Percentiles rank a stretch among this genome's conserved stretches.
Evolutionary conservation across 2,888 invertebrate genomes (phyloP).

Genomic region (Yponomeuta malinellus): DNA sequence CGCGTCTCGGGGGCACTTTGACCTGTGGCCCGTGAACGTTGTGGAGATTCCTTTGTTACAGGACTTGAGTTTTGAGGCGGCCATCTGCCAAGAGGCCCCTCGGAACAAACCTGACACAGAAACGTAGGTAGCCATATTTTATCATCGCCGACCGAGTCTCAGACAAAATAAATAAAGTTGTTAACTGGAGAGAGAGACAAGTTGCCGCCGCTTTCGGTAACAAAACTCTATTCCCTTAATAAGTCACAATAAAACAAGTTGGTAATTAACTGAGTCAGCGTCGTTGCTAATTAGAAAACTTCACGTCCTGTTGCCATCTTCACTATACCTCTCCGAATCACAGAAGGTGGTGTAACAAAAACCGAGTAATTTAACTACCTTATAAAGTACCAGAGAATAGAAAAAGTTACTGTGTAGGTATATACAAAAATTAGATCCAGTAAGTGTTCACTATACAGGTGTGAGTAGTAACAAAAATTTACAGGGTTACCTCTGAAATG

Average conservation of each 20-base stretch:
- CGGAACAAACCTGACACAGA: too few species aligned
- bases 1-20: conserved; percentile 61
- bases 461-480: too few species aligned
- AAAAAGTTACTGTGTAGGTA: too few species aligned
- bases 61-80: not conserved
- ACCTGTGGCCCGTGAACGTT: conserved; percentile 62
- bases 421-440: too few species aligned
- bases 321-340: not conserved
- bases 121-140: too few species aligned
- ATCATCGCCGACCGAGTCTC: too few species aligned
- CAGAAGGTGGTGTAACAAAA: not conserved
- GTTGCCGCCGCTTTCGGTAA: not conserved
- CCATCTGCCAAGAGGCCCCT: too few species aligned
- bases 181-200: not conserved
- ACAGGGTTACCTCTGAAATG: too few species aligned
- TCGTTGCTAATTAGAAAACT: conserved; percentile 19
- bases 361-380: not conserved
- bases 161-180: not conserved
- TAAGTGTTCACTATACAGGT: too few species aligned
- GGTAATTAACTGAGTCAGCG: conserved; percentile 17
- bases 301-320: conserved; percentile 15
- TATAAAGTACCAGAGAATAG: too few species aligned
- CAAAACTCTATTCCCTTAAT: conserved; percentile 17
- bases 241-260: conserved; percentile 16
- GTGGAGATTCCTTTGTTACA: conserved; percentile 41